Evolutionary conservation across 2,888 invertebrate species (phyloP).

Genomic region (Spodoptera picta): DNA sequence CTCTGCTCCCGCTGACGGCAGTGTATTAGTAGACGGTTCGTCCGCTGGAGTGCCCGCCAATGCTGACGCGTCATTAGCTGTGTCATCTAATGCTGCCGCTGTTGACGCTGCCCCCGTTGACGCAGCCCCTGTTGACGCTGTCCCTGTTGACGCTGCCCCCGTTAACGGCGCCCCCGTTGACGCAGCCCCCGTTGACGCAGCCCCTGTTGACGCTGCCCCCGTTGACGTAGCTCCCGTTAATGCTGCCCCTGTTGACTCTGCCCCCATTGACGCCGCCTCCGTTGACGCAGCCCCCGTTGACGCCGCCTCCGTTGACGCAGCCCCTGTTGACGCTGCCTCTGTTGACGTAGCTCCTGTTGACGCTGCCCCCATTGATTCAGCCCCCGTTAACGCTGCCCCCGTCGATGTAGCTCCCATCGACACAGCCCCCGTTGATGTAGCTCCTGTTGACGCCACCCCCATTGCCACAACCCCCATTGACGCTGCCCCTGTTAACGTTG

Average conservation of each 20-base stretch:
- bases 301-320: background rate
- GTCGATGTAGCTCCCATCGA: background rate
- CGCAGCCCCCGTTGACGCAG: slow-evolving; percentile 3
- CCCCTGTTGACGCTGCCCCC: no score
- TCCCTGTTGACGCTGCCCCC: background rate
- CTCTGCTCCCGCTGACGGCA: background rate
- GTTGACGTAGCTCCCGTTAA: slow-evolving; percentile 9
- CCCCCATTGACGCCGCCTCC: slow-evolving; percentile 4
- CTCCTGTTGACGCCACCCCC: background rate
- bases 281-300: slow-evolving; percentile 11
- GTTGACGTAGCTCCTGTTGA: no score
- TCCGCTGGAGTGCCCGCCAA: slow-evolving; percentile 14
- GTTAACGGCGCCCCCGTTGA: slow-evolving; percentile 15
- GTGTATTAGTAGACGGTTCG: background rate
- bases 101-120: background rate
- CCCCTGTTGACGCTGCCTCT: no score
- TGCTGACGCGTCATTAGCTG: slow-evolving; percentile 16
- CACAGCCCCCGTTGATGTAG: background rate
- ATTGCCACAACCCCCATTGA: slow-evolving; percentile 5
- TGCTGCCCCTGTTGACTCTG: slow-evolving; percentile 2
- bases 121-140: background rate
- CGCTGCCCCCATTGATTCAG: background rate
- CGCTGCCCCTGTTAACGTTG: background rate
- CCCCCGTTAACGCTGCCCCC: background rate
- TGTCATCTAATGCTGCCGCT: background rate